Conservation (phyloP, 2,888 invertebrate species). For the Rhimphoctona megacephalus region DNA sequence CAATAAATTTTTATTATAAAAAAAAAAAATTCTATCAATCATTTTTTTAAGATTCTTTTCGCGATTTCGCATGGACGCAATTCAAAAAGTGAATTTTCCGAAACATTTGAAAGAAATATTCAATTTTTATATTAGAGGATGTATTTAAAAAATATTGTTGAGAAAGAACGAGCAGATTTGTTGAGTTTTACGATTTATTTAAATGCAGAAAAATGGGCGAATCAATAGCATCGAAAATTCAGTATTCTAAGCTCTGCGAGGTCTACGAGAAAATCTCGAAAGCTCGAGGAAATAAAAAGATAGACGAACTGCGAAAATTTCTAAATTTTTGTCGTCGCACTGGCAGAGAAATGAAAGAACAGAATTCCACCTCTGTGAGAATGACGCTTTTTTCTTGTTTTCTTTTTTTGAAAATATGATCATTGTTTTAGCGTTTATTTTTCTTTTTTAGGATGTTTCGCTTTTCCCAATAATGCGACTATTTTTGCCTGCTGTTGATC, state of each 20-base stretch:
- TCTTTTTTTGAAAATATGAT: neutral
- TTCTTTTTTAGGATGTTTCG: slow-evolving; percentile 85
- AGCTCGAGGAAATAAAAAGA: slow-evolving; percentile 85
- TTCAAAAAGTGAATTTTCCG: neutral
- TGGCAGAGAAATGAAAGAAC: slow-evolving; percentile 80
- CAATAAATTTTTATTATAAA: neutral
- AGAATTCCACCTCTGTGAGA: slow-evolving; percentile 79
- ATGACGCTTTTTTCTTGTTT: slow-evolving; percentile 11
- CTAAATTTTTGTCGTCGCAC: slow-evolving; percentile 85
- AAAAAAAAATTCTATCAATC: neutral
- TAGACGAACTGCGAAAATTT: slow-evolving; percentile 85
- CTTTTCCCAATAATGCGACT: slow-evolving; percentile 92
- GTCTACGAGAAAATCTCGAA: slow-evolving; percentile 88
- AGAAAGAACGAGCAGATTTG: neutral
- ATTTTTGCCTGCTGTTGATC: slow-evolving; percentile 92
- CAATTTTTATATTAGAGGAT: neutral
- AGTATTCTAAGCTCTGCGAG: slow-evolving; percentile 87
- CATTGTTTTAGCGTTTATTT: slow-evolving; percentile 32
- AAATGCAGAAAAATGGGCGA: slow-evolving; percentile 67
- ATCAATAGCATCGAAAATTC: slow-evolving; percentile 80
- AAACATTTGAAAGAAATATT: neutral
- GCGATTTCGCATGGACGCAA: too few species aligned
- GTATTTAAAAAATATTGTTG: neutral
- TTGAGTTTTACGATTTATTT: neutral
- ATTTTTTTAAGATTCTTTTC: neutral